phyloP scores from a whole-genome alignment of 2,888 invertebrate genomes.

The Rutpela maculata region DNA sequence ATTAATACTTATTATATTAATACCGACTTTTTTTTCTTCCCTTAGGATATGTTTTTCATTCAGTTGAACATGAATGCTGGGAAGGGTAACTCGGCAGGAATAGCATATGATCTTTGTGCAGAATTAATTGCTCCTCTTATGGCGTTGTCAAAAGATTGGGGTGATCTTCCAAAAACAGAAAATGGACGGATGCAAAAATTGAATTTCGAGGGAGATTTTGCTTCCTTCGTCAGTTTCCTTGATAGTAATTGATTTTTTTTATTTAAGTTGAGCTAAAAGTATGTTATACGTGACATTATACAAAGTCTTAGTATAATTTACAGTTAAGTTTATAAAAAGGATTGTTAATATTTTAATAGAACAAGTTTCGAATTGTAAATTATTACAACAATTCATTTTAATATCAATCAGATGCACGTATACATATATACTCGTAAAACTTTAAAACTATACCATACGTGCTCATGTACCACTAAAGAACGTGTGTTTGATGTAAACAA shows the following conservation, averaged over 20 bases:
- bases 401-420: too few relatives aligned
- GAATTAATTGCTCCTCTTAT: constrained; percentile 74
- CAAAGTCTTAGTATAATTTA: too few relatives aligned
- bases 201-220: constrained; percentile 78
- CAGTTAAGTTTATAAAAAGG: too few relatives aligned
- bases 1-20: background rate
- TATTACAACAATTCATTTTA: too few relatives aligned
- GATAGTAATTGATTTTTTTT: constrained; percentile 69
- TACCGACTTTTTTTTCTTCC: constrained; percentile 38
- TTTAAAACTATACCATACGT: too few relatives aligned
- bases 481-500: too few relatives aligned
- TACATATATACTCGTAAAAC: too few relatives aligned
- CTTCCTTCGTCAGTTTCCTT: constrained; percentile 76
- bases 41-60: constrained; percentile 68
- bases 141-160: constrained; percentile 75
- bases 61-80: constrained; percentile 65
- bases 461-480: too few relatives aligned
- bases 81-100: constrained; percentile 65
- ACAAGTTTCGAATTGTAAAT: too few relatives aligned
- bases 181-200: constrained; percentile 74
- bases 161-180: constrained; percentile 74
- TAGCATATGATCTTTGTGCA: constrained; percentile 64
- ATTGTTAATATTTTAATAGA: too few relatives aligned
- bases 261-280: background rate
- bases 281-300: background rate